Percentiles rank a stretch among this genome's conserved stretches.
phyloP scores from a whole-genome alignment of 2,797 vertebrate genomes.

The Enteromius thamalakanensis region DNA sequence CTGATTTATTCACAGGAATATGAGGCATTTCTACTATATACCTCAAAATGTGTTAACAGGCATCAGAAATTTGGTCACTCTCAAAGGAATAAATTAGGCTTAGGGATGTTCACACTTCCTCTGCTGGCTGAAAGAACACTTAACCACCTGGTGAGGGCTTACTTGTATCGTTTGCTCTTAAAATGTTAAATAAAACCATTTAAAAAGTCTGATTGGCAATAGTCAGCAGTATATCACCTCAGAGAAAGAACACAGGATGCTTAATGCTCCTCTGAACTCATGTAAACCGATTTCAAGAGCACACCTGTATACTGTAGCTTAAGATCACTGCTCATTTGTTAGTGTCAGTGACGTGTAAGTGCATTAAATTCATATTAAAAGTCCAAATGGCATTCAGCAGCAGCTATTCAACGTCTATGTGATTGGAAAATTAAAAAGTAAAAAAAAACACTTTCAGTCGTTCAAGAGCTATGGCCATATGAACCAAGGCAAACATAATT shows the following conservation, averaged over 20 bases:
- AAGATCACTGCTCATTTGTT: conserved; percentile 32
- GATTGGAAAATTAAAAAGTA: conserved; percentile 81
- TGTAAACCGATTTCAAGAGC: conserved; percentile 40
- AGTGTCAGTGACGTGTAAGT: conserved; percentile 44
- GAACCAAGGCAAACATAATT: conserved; percentile 80
- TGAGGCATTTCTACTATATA: conserved; percentile 5
- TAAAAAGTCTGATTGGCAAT: conserved; percentile 50
- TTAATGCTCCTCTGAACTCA: conserved; percentile 21
- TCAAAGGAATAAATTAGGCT: conserved; percentile 39
- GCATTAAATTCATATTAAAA: conserved; percentile 51
- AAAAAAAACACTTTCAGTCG: conserved; percentile 72
- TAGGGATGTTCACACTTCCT: conserved; percentile 33
- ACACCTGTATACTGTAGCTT: conserved; percentile 40
- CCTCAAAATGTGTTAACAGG: conserved; percentile 34
- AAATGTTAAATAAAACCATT: conserved; percentile 41
- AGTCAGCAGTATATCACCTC: conserved; percentile 40
- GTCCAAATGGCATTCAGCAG: conserved; percentile 63
- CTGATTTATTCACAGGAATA: conserved; percentile 37
- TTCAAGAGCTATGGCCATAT: conserved; percentile 73
- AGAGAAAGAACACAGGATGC: conserved; percentile 33
- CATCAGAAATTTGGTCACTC: conserved; percentile 54
- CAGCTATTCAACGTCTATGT: conserved; percentile 66
- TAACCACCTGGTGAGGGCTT: not conserved
- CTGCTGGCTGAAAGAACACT: conserved; percentile 41
- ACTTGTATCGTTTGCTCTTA: conserved; percentile 21